Conservation (phyloP, 2,113 vertebrate species). For the Pangasianodon gigas region DNA sequence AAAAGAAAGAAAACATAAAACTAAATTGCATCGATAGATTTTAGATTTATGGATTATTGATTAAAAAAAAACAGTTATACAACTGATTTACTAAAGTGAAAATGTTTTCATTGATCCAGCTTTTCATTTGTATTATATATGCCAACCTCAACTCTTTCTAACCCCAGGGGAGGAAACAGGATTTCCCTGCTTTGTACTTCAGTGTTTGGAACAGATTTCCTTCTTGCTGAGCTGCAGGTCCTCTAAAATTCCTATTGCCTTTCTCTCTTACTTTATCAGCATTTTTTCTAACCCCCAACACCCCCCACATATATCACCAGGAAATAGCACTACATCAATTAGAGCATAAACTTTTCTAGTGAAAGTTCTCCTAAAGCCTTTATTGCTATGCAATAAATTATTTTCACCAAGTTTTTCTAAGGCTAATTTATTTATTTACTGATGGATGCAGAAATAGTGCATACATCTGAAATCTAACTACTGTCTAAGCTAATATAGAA, state of each 20-base stretch:
- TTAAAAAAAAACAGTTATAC: not conserved
- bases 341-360: not conserved
- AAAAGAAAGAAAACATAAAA: not conserved
- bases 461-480: not conserved
- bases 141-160: constrained; percentile 23
- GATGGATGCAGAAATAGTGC: not conserved
- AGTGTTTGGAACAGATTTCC: constrained; percentile 47
- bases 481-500: not conserved
- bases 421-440: not conserved
- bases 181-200: constrained; percentile 49
- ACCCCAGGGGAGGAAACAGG: constrained; percentile 50
- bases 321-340: not conserved
- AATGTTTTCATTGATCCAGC: constrained; percentile 25
- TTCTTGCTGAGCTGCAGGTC: constrained; percentile 54
- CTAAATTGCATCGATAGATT: not conserved
- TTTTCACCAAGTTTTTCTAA: not conserved
- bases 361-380: not conserved
- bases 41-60: not conserved
- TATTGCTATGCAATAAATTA: not conserved
- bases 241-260: constrained; percentile 43
- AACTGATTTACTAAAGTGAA: not conserved
- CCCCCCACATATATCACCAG: not conserved
- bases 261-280: constrained; percentile 47
- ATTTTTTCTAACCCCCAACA: constrained; percentile 20
- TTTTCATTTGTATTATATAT: constrained; percentile 12